Conservation (phyloP, 2,797 vertebrate genomes). For the Megalops cyprinoides region DNA sequence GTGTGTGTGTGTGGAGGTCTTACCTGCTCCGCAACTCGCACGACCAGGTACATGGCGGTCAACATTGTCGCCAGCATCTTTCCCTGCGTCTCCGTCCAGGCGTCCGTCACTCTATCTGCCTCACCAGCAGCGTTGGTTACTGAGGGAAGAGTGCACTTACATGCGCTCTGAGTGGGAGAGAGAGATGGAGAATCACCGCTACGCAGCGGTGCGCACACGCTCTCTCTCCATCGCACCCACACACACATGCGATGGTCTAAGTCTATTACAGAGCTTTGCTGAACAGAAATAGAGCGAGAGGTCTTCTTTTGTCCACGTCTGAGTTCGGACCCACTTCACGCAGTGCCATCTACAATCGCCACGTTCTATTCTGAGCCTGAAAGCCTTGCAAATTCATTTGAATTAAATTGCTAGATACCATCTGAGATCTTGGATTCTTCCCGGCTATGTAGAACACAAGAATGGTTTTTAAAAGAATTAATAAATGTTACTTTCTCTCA, state of each 20-base stretch:
- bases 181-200: slow-evolving; percentile 12
- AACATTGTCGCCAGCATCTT: slow-evolving; percentile 85
- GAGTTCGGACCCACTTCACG: no score
- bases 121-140: not conserved
- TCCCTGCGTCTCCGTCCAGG: slow-evolving; percentile 36
- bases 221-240: slow-evolving; percentile 19
- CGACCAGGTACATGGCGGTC: slow-evolving; percentile 82
- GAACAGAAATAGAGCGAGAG: slow-evolving; percentile 74
- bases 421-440: no score
- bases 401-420: no score
- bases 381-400: no score
- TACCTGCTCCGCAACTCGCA: slow-evolving; percentile 79
- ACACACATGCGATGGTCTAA: slow-evolving; percentile 54
- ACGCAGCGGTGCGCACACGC: slow-evolving; percentile 28
- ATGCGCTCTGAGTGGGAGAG: slow-evolving; percentile 22
- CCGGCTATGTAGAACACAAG: no score
- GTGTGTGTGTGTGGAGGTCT: no score
- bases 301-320: slow-evolving; percentile 66
- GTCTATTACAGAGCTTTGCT: slow-evolving; percentile 74
- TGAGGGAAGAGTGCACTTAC: not conserved
- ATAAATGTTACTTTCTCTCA: no score
- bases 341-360: no score
- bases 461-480: no score
- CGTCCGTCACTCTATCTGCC: slow-evolving; percentile 13
- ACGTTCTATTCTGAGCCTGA: no score